Evolutionary conservation across 2,888 invertebrate species (phyloP), one percentile per base, ranked within the genome.

Genomic region (Apocheima hispidaria): DNA sequence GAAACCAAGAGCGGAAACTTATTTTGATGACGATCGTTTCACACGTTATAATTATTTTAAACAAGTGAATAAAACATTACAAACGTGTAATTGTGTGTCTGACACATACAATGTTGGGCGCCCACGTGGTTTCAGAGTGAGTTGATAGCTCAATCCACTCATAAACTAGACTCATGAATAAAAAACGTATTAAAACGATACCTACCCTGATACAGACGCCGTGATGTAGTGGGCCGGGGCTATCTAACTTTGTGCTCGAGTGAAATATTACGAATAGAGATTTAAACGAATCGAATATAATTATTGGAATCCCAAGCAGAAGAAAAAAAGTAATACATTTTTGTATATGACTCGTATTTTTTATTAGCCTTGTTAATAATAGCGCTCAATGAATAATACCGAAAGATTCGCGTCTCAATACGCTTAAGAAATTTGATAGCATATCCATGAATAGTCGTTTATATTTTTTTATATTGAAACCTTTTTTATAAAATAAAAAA

Each of bases 161-260:
- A n/a, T 54, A 60, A 60, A 60, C 40, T 23, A 0, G 14, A 12
- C 64, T 69, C 65, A 69, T 70, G 68, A 68, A 68, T 70, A 70
- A 66, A 70, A 63, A 63, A 48, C 55, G 38, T 41, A 68, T 70
- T 66, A 70, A 48, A 53, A 12, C 41, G 67, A 69, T 64, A 50
- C 30, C 30, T 35, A 50, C 30, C 30, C 36, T 53, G 69, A 67
- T 69, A 67, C 63, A 46, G 33, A 26, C n/a, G 9, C 20, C 14
- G 40, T 60, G 53, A 60, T 60, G 28, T 41, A 60, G 51, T 51
- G 44, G 18, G 16, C 36, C 41, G 23, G 20, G 23, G 14, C 10
- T 16, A 23, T 46, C 52, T 48, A 38, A 52, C 46, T 51, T 36
- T 44, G 21, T 44, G 5, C 18, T 18, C 30, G 21, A 35, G 35